A percentile compares a stretch with the other conserved stretches of the same genome.
phyloP scores from a whole-genome alignment of 2,888 invertebrate genomes.

The Pecten maximus region DNA sequence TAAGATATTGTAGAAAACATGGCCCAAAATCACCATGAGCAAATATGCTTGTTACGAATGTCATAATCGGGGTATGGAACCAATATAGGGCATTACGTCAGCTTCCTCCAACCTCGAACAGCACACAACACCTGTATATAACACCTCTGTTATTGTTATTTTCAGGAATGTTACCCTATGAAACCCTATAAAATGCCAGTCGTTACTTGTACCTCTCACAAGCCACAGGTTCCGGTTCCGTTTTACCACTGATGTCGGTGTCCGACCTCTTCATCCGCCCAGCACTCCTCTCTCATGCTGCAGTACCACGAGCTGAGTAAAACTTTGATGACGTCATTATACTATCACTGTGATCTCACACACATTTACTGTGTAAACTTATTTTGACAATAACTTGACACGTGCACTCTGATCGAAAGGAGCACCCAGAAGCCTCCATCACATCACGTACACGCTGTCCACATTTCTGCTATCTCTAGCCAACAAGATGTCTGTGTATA shows the following conservation, averaged over 20 bases:
- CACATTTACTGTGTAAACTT: not conserved
- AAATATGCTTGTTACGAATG: no score
- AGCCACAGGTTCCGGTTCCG: not conserved
- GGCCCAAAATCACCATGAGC: no score
- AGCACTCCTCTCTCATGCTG: not conserved
- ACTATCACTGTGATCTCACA: not conserved
- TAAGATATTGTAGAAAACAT: no score
- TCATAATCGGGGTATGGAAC: no score
- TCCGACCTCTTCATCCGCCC: not conserved
- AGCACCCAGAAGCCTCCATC: not conserved
- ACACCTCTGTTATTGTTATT: no score
- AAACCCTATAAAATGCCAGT: no score
- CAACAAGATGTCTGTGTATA: not conserved
- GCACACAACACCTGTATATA: no score
- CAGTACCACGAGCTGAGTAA: not conserved
- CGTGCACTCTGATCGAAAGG: not conserved
- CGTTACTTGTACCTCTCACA: no score
- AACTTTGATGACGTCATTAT: not conserved
- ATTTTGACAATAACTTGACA: slow-evolving; percentile 7
- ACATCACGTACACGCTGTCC: not conserved
- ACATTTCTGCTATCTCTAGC: not conserved
- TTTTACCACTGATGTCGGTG: not conserved
- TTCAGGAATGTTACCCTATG: no score
- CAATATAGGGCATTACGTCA: no score
- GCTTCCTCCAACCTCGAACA: no score